Base-by-base conservation (phyloP, 2,888 invertebrate genomes). In the Ptychoptera albimana region DNA sequence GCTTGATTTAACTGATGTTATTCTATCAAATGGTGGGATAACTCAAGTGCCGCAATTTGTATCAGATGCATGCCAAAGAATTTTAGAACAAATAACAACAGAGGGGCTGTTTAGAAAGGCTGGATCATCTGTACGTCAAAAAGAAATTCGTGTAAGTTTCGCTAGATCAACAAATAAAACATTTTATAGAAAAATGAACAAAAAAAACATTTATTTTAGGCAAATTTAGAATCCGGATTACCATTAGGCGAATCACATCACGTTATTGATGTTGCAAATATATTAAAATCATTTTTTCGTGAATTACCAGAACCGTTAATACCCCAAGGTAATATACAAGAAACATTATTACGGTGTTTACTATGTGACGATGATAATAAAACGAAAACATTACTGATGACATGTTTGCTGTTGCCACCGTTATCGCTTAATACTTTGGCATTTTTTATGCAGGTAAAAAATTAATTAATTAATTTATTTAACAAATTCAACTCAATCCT, bases 41-140 rank as follows among this genome's bases (percentile, higher is more conserved):
- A 66, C 84, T 34, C 71, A 77, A 59, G 74, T 86, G 32, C 86
- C 87, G 7, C 70, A 72, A 51, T 75, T 85, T 55, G 74, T 86
- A 1, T 74, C 77, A 52, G 78, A 82, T 57, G 74, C 82, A 56
- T 79, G 82, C 53, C 69, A 75, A 43, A 77, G 75, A 54, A 73
- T 87, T 42, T 67, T 78, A 49, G 68, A 74, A 38, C 74, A 81
- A 62, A 72, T 81, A 29, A 72, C 75, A 45, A 76, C 79, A 14
- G 91, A 91, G 60, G 92, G 92, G 1, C 65, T 92, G 40, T 92
- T 92, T 61, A 73, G 92, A 8, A 91, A 88, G 68, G 86, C 87
- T 40, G 92, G 91, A 11, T 86, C 88, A 1, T 76, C 83, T 53
- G 71, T 75, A 34, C 72, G 89, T 48, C 87, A 88, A 62, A 82